Conservation (phyloP, 2,888 invertebrate species). For the Brachyopa scutellaris region DNA sequence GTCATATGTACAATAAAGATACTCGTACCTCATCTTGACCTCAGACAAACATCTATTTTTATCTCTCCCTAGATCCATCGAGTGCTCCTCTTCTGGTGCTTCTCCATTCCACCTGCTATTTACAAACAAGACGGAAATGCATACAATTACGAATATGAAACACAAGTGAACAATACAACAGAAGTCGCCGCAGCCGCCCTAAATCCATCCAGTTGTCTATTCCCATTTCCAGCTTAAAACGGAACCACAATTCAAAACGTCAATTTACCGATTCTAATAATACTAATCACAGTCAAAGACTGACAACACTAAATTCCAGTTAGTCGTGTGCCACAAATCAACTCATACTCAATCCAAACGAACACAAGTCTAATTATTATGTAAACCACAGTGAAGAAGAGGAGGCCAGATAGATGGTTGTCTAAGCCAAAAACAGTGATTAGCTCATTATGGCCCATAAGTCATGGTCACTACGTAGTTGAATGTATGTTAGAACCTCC, state of each 20-base stretch:
- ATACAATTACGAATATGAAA: constrained; percentile 1
- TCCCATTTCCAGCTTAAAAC: constrained; percentile 31
- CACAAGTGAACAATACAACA: constrained; percentile 6
- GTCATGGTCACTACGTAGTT: constrained; percentile 47
- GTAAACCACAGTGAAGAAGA: constrained; percentile 48
- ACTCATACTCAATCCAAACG: constrained; percentile 17
- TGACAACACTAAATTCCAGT: constrained; percentile 58
- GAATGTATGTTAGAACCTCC: constrained; percentile 67
- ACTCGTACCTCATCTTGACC: constrained; percentile 50
- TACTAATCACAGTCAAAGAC: constrained; percentile 46
- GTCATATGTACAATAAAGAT: background rate
- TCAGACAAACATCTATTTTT: constrained; percentile 56
- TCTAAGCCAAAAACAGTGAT: constrained; percentile 52
- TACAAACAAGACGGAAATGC: constrained; percentile 45
- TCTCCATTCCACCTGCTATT: constrained; percentile 16
- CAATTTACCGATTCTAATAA: constrained; percentile 43
- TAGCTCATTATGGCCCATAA: constrained; percentile 60
- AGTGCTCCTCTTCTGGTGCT: background rate
- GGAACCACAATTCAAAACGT: constrained; percentile 54
- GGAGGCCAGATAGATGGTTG: background rate
- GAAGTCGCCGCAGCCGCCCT: constrained; percentile 43
- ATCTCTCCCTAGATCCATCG: constrained; percentile 3
- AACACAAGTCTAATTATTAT: constrained; percentile 44
- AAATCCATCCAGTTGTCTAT: constrained; percentile 21
- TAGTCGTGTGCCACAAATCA: constrained; percentile 70